phyloP scores from a whole-genome alignment of 2,888 invertebrate species.

The Tipula unca region DNA sequence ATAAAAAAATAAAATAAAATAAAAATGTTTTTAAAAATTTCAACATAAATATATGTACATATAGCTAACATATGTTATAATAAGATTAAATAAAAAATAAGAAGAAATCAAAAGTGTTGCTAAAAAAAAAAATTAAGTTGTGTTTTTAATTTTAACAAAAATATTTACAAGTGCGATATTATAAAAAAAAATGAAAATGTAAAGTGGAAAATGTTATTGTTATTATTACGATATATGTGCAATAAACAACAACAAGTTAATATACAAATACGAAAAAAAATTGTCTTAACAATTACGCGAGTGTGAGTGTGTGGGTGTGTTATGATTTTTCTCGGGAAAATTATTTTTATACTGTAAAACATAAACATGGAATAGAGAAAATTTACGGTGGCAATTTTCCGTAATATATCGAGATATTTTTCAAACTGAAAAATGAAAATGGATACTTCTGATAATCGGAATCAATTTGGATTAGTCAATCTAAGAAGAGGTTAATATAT shows the following conservation, averaged over 20 bases:
- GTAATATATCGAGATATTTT: not conserved
- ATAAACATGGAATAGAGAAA: not conserved
- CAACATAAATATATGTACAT: not conserved
- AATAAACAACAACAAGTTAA: not conserved
- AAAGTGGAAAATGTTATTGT: not conserved
- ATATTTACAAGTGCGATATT: not conserved
- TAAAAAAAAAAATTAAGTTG: not conserved
- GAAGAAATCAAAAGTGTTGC: not conserved
- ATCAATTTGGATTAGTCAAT: slow-evolving; percentile 14
- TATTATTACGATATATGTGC: not conserved
- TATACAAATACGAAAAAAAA: not conserved
- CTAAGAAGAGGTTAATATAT: slow-evolving; percentile 14
- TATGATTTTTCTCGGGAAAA: not conserved
- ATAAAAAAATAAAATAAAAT: no score
- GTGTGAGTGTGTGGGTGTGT: not conserved
- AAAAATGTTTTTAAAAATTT: not conserved
- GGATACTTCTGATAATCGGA: slow-evolving; percentile 4
- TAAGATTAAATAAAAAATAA: not conserved
- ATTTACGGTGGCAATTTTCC: not conserved
- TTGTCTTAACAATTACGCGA: not conserved
- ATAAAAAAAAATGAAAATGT: not conserved
- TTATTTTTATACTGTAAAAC: not conserved
- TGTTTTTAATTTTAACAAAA: not conserved
- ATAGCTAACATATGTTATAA: not conserved
- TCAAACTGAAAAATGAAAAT: not conserved